Conservation (phyloP, 2,113 vertebrate genomes). For the Calyptommatus sinebrachiatus region DNA sequence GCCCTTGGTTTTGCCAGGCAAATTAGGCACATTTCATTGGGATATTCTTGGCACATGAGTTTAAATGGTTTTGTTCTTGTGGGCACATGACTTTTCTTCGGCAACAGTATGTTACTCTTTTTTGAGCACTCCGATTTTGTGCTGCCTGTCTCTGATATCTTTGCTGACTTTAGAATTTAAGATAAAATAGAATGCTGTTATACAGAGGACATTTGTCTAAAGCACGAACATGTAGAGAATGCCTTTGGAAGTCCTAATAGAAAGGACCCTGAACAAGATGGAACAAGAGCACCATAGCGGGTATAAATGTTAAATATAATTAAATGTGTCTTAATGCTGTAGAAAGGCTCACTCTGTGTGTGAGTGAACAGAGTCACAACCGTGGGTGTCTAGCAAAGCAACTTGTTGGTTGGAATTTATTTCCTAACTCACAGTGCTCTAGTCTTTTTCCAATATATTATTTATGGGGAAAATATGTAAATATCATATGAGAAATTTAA, state of each 20-base stretch:
- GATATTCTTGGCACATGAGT: neutral
- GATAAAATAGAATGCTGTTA: neutral
- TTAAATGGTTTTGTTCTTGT: slow-evolving; percentile 11
- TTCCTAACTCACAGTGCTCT: no score
- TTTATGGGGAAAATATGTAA: neutral
- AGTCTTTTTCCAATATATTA: neutral
- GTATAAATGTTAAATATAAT: neutral
- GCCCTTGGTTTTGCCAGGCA: neutral
- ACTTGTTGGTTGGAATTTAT: no score
- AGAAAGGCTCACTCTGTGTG: neutral
- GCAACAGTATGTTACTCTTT: slow-evolving; percentile 7
- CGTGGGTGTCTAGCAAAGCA: no score
- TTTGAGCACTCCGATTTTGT: neutral
- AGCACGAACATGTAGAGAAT: neutral
- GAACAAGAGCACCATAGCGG: neutral
- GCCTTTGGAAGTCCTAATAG: neutral
- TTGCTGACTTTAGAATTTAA: slow-evolving; percentile 9
- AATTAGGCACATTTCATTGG: neutral
- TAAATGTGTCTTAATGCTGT: neutral
- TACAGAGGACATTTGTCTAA: neutral
- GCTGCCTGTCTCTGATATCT: neutral
- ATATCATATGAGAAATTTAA: neutral
- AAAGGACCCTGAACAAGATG: no score
- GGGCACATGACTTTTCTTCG: neutral
- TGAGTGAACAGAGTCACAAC: no score